Conservation (phyloP, 2,888 invertebrate species). For the Serrognathus titanus region DNA sequence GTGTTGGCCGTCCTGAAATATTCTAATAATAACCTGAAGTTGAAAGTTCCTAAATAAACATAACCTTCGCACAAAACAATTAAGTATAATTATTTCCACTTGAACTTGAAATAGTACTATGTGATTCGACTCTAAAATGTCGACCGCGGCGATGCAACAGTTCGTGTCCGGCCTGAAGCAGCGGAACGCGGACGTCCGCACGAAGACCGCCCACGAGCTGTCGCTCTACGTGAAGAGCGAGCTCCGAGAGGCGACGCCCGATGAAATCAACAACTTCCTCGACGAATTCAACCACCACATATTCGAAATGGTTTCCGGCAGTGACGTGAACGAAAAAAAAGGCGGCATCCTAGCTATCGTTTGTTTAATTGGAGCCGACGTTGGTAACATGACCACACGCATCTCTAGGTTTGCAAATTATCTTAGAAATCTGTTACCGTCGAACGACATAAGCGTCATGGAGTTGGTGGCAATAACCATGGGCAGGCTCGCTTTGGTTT, state of each 20-base stretch:
- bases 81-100: no score
- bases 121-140: conserved; percentile 44
- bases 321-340: conserved; percentile 90
- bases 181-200: conserved; percentile 77
- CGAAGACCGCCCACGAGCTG: conserved; percentile 84
- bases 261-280: conserved; percentile 86
- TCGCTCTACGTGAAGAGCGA: conserved; percentile 90
- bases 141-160: conserved; percentile 65
- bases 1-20: no score
- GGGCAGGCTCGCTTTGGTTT: conserved; percentile 85
- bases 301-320: conserved; percentile 92
- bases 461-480: conserved; percentile 94
- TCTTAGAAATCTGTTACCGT: conserved; percentile 83
- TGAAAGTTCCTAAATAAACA: no score
- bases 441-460: conserved; percentile 90
- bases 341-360: conserved; percentile 95
- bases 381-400: conserved; percentile 85
- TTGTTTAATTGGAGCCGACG: conserved; percentile 89
- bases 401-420: conserved; percentile 92
- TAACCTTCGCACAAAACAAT: no score
- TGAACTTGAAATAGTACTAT: background rate
- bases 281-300: conserved; percentile 95
- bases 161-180: conserved; percentile 88
- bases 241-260: conserved; percentile 82
- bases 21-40: no score